phyloP scores from a whole-genome alignment of 2,797 vertebrate species.

The Presbytis comata region DNA sequence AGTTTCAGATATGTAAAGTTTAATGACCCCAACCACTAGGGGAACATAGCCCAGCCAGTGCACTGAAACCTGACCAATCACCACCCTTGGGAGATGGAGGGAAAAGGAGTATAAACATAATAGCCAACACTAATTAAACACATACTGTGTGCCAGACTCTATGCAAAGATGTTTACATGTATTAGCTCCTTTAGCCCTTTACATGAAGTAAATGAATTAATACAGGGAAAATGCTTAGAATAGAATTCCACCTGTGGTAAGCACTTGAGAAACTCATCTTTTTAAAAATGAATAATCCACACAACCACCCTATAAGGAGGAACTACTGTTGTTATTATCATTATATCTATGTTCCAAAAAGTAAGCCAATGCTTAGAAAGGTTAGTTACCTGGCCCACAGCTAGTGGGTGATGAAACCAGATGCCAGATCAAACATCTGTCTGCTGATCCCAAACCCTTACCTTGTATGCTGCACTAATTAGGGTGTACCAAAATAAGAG shows the following conservation, averaged over 20 bases:
- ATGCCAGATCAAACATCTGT: neutral
- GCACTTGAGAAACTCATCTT: neutral
- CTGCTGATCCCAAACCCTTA: neutral
- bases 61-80: neutral
- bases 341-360: neutral
- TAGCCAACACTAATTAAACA: neutral
- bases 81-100: neutral
- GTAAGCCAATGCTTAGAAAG: neutral
- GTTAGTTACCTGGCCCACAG: neutral
- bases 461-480: neutral
- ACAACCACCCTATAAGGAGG: neutral
- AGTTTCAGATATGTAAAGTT: neutral
- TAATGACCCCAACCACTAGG: too few species aligned
- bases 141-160: neutral
- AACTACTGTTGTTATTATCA: neutral
- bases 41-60: neutral
- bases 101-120: neutral
- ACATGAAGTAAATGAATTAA: neutral
- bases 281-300: neutral
- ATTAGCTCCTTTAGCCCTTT: neutral
- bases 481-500: neutral
- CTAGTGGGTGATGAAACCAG: neutral
- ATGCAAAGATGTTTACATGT: neutral
- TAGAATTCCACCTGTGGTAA: neutral
- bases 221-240: neutral